Evolutionary conservation across 2,113 vertebrate genomes (phyloP).

Genomic region (Anolis carolinensis): DNA sequence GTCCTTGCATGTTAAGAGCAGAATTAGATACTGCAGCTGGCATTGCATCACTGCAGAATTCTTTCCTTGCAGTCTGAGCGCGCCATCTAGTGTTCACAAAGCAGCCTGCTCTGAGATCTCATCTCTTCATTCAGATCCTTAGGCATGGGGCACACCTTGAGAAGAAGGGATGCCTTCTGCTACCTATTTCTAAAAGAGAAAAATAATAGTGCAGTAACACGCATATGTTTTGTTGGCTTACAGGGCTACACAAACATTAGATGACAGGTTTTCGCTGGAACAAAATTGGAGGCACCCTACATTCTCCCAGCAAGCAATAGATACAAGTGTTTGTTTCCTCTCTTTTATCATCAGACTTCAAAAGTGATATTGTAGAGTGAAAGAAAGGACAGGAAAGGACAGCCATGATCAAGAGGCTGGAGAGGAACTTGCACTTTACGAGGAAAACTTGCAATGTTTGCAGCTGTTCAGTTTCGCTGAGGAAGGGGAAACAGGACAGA

Average conservation of each 20-base stretch:
- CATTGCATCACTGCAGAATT: neutral
- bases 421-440: neutral
- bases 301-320: neutral
- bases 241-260: too few relatives aligned
- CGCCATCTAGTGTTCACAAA: conserved; percentile 36
- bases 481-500: neutral
- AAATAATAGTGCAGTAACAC: neutral
- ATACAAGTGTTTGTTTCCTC: neutral
- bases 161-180: neutral
- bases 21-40: neutral
- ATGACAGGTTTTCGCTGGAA: neutral
- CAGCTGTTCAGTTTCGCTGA: neutral
- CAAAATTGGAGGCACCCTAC: neutral
- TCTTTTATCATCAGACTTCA: neutral
- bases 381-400: neutral
- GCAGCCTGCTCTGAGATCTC: neutral
- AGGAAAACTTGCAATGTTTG: neutral
- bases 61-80: neutral
- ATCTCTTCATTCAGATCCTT: neutral
- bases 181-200: neutral
- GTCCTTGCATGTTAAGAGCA: conserved; percentile 11
- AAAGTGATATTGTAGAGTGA: neutral
- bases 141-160: neutral
- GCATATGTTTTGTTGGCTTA: too few relatives aligned
- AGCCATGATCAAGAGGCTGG: neutral